Evolutionary conservation across 2,888 invertebrate species (phyloP).

Genomic region (Mythimna ferrago): DNA sequence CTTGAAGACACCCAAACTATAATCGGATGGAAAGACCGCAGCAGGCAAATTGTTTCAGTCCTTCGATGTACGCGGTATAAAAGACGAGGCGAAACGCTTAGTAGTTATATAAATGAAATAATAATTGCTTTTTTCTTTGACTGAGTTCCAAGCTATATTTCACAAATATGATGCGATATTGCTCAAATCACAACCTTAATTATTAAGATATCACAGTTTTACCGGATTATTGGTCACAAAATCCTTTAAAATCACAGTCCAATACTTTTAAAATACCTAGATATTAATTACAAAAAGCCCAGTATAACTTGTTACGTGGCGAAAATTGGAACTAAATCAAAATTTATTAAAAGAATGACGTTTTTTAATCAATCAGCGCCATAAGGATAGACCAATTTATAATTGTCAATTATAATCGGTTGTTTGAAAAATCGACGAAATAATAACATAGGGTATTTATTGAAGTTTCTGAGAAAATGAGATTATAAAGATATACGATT

Average conservation of each 20-base stretch:
- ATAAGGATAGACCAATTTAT: background rate
- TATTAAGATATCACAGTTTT: background rate
- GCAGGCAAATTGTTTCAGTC: too few relatives aligned
- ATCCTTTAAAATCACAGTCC: constrained; percentile 35
- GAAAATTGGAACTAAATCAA: constrained; percentile 24
- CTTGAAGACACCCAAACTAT: too few relatives aligned
- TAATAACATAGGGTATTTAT: constrained; percentile 15
- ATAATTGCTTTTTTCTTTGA: background rate
- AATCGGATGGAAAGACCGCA: too few relatives aligned
- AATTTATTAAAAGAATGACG: constrained; percentile 8
- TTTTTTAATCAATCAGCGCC: constrained; percentile 6
- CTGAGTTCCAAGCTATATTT: background rate
- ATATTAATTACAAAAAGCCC: background rate
- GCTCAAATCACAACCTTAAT: constrained; percentile 3
- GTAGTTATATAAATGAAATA: background rate
- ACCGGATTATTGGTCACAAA: constrained; percentile 27
- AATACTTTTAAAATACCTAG: constrained; percentile 39
- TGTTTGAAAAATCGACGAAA: constrained; percentile 19
- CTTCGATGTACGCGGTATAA: too few relatives aligned
- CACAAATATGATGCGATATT: background rate
- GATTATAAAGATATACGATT: constrained; percentile 57
- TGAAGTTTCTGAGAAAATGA: constrained; percentile 56
- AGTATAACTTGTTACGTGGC: background rate
- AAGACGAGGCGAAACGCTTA: too few relatives aligned
- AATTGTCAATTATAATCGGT: constrained; percentile 25